Base-by-base conservation (phyloP, 2,888 invertebrate genomes). In the Leucophenga maculata region DNA sequence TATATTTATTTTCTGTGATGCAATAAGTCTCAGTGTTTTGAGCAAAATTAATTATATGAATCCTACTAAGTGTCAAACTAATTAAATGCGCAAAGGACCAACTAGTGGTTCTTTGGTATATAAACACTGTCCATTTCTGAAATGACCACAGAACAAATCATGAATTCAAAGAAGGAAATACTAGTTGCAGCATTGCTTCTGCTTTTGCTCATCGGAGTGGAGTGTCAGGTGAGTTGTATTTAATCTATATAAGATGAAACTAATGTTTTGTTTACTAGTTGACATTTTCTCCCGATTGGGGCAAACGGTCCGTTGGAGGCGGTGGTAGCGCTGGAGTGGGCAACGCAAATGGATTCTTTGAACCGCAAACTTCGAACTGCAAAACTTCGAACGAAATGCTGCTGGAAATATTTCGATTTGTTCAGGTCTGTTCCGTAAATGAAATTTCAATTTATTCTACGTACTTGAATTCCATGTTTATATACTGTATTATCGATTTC, bases 271-370 rank as follows among this genome's bases (percentile, higher is more conserved):
- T 1, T 50, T 50, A 50, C 13, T 67, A 87, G 83, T 57, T 87
- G 68, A 87, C 87, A 67, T 87, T 86, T 75, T 86, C 87, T 4
- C 86, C 87, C 26, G 85, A 86, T 59, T 87, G 87, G 87, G 87
- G 87, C 11, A 87, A 87, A 60, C 81, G 86, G 2, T 86, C 86
- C 2, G 78, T 73, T 14, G 76, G 75, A 4, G 77, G 75, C 9
- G 73, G 69, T 22, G 73, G 65, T n/a, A 71, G 67, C 11, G 71
- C 66, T 6, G 74, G 73, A n/a, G 74, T 74, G 14, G 68, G 65
- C 32, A 75, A 70, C 6, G 71, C 70, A 22, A 70, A 74, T 13
- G 74, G 76, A 55, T 82, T 86, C 70, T 86, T 85, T 69, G 86
- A 86, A 32, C 22, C 78, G 3, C 82, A 79, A 54, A 77, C 78